These are phyloP conservation scores for Trichechus manatus DNA, from an alignment of 2,113 vertebrate species.

Conservation along the genomic window DNA sequence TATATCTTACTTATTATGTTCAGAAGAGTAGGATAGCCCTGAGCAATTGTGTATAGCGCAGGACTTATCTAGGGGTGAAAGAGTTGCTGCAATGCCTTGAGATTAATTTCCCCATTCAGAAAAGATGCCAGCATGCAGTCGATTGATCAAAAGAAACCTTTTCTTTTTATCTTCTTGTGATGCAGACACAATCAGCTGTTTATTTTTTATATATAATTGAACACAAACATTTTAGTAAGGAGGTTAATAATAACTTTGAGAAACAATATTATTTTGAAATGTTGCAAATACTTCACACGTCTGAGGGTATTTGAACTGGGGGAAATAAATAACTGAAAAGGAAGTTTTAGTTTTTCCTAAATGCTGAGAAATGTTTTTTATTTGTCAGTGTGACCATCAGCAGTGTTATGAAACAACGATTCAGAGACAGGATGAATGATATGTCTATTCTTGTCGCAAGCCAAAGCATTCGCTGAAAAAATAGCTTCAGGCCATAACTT, in stretches of 20 bases:
- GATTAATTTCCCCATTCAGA: constrained; percentile 55
- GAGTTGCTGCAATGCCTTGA: neutral
- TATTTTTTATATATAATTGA: constrained; percentile 55
- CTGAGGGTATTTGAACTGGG: neutral
- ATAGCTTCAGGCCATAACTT: constrained; percentile 79
- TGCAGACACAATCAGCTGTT: constrained; percentile 8
- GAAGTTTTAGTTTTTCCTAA: constrained; percentile 53
- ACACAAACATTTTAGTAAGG: constrained; percentile 35
- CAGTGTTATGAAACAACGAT: constrained; percentile 8
- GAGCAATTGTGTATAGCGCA: neutral
- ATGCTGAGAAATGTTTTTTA: neutral
- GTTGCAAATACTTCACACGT: constrained; percentile 35
- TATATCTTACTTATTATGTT: constrained; percentile 37
- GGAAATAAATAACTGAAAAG: constrained; percentile 47
- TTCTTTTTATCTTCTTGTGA: constrained; percentile 43
- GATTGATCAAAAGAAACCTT: constrained; percentile 49
- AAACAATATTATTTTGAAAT: constrained; percentile 61
- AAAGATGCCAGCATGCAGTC: constrained; percentile 23
- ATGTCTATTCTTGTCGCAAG: constrained; percentile 71
- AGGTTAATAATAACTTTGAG: constrained; percentile 42
- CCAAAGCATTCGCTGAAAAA: constrained; percentile 73
- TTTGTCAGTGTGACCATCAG: constrained; percentile 61
- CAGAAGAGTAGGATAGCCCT: constrained; percentile 29
- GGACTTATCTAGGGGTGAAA: neutral
- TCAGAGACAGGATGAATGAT: neutral